A percentile compares a stretch with the other conserved stretches of the same genome.
phyloP scores from a whole-genome alignment of 2,888 invertebrate species.

The Agriopis leucophaearia region DNA sequence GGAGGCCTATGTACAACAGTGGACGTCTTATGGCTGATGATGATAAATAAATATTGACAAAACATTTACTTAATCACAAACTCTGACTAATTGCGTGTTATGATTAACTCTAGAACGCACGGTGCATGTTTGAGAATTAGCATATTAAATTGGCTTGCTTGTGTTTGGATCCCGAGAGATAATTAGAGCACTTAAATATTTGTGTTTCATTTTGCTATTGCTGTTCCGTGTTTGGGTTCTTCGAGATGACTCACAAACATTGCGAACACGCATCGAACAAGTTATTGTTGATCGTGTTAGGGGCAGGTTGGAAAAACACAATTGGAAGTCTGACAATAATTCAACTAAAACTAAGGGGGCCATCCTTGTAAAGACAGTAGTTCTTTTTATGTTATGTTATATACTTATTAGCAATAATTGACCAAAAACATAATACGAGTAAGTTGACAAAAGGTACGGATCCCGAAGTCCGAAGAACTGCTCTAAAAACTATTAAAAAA shows the following conservation, averaged over 20 bases:
- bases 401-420: no score
- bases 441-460: no score
- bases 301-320: background rate
- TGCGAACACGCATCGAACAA: slow-evolving; percentile 5
- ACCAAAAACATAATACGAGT: no score
- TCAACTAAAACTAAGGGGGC: background rate
- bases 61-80: slow-evolving; percentile 5
- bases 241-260: slow-evolving; percentile 6
- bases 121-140: slow-evolving; percentile 33
- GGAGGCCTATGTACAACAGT: no score
- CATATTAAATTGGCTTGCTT: slow-evolving; percentile 41
- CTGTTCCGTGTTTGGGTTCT: slow-evolving; percentile 11
- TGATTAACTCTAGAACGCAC: slow-evolving; percentile 21
- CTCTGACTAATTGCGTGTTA: slow-evolving; percentile 29
- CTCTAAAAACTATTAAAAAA: no score
- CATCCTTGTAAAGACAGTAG: no score
- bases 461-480: no score
- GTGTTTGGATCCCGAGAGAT: slow-evolving; percentile 33
- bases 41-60: background rate
- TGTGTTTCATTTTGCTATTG: slow-evolving; percentile 29
- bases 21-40: no score
- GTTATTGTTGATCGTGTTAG: slow-evolving; percentile 2
- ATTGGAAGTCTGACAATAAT: no score
- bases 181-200: slow-evolving; percentile 34
- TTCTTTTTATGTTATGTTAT: no score